Evolutionary conservation across 2,797 vertebrate species (phyloP).

Genomic region (Gymnocypris eckloni): DNA sequence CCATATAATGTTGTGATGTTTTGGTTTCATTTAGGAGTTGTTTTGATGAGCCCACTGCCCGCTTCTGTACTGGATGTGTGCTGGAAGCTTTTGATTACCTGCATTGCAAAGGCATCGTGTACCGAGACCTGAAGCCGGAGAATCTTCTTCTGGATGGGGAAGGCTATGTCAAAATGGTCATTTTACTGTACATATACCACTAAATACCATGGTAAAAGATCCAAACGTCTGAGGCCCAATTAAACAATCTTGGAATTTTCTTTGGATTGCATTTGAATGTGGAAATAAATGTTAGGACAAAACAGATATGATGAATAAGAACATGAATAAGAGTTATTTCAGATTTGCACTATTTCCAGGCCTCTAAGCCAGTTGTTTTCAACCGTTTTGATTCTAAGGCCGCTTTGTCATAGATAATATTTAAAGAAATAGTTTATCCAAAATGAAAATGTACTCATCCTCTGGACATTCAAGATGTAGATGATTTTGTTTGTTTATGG

Average conservation of each 20-base stretch:
- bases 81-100: conserved; percentile 81
- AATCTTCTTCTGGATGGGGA: conserved; percentile 78
- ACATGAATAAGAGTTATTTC: neutral
- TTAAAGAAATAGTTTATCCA: neutral
- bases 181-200: conserved; percentile 14
- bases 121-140: conserved; percentile 82
- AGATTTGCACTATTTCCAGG: neutral
- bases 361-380: neutral
- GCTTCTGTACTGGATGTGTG: conserved; percentile 80
- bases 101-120: conserved; percentile 75
- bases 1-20: conserved; percentile 22
- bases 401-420: neutral
- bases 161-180: conserved; percentile 82
- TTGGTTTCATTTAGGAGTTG: conserved; percentile 68
- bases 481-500: neutral
- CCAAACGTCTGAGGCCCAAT: neutral
- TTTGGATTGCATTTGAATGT: neutral
- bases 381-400: neutral
- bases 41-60: conserved; percentile 78
- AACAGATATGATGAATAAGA: neutral
- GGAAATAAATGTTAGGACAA: neutral
- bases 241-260: neutral
- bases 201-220: neutral
- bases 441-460: neutral
- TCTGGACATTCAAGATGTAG: neutral